phyloP scores from a whole-genome alignment of 1,140 invertebrate species.

The Papilio dardanus region DNA sequence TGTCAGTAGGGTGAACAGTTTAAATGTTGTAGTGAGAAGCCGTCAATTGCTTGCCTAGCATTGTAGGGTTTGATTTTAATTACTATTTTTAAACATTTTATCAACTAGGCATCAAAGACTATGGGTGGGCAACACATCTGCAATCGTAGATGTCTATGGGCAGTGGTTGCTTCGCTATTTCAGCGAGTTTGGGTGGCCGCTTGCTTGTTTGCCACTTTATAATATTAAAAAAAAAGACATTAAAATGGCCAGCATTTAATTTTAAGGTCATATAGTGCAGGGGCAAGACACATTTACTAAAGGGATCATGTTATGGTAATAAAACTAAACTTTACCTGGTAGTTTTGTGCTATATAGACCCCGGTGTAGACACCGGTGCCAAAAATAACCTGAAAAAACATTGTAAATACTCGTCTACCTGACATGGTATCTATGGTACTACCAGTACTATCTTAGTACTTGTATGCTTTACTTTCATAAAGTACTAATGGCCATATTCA shows the following conservation, averaged over 20 bases:
- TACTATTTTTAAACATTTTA: background rate
- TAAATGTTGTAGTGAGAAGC: background rate
- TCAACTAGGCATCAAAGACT: too few relatives aligned
- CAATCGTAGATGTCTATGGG: too few relatives aligned
- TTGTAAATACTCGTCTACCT: conserved; percentile 11
- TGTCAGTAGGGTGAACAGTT: background rate
- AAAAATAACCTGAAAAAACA: conserved; percentile 88
- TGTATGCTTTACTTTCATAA: too few relatives aligned
- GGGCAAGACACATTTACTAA: background rate
- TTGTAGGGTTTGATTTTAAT: background rate
- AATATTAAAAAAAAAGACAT: too few relatives aligned
- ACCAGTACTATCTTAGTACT: too few relatives aligned
- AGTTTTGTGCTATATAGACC: conserved; percentile 91
- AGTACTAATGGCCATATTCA: too few relatives aligned
- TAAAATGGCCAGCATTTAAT: background rate
- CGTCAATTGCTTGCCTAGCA: background rate
- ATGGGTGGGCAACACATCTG: too few relatives aligned
- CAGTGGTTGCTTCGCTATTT: too few relatives aligned
- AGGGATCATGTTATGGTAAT: background rate
- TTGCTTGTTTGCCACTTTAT: too few relatives aligned
- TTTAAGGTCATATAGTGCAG: background rate
- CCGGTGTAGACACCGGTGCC: conserved; percentile 90
- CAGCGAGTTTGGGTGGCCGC: too few relatives aligned
- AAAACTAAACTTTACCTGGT: conserved; percentile 84
- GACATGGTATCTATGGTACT: too few relatives aligned